These are phyloP conservation scores for Pagrus major DNA, from an alignment of 2,113 vertebrate species.

Conservation along the genomic window DNA sequence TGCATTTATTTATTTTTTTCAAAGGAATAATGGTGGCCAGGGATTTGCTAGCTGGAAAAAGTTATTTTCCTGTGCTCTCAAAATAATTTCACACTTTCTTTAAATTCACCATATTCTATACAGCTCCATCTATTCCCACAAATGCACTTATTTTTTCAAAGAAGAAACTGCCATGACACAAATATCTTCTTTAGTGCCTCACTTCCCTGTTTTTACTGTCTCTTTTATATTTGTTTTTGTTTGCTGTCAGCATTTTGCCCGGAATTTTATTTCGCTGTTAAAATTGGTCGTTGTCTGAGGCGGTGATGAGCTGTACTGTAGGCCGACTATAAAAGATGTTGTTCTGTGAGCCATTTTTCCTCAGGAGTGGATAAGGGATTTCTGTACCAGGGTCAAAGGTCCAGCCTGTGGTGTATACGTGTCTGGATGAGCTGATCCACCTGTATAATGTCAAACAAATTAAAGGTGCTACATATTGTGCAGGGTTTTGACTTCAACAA, in stretches of 20 bases:
- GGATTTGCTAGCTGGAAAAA: slow-evolving; percentile 31
- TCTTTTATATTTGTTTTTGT: slow-evolving; percentile 9
- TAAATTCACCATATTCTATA: slow-evolving; percentile 10
- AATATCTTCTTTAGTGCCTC: slow-evolving; percentile 5
- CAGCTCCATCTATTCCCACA: not conserved
- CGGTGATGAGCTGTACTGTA: not conserved
- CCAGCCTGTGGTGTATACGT: not conserved
- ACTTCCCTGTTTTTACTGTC: not conserved
- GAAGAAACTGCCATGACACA: not conserved
- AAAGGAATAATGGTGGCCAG: not conserved
- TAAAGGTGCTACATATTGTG: not conserved
- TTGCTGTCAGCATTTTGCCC: slow-evolving; percentile 16
- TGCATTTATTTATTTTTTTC: slow-evolving; percentile 10
- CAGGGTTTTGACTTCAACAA: not conserved
- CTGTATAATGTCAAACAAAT: not conserved
- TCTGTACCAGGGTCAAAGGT: not conserved
- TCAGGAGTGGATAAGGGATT: not conserved
- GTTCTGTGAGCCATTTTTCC: not conserved
- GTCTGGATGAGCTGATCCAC: not conserved
- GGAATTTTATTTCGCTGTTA: slow-evolving; percentile 11
- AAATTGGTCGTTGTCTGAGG: not conserved
- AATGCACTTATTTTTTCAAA: not conserved
- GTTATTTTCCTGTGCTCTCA: slow-evolving; percentile 21
- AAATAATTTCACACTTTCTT: slow-evolving; percentile 49
- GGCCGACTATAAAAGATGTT: slow-evolving; percentile 1